A percentile compares a stretch with the other conserved stretches of the same genome.
phyloP scores from a whole-genome alignment of 2,797 vertebrate genomes.

The Rousettus madagascariensis region DNA sequence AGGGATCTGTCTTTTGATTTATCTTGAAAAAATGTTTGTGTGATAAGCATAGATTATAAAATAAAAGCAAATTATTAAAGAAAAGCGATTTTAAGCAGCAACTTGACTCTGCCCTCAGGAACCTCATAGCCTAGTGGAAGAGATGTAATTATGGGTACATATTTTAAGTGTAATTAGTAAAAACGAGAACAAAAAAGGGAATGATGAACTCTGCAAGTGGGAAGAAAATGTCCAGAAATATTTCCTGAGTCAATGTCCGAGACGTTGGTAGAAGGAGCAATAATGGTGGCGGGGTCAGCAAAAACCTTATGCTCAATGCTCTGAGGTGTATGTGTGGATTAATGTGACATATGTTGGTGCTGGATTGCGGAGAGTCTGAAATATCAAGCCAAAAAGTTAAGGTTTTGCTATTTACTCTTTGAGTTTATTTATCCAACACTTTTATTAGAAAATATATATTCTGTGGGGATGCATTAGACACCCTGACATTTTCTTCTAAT shows the following conservation, averaged over 20 bases:
- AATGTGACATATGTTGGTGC: neutral
- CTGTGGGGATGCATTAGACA: neutral
- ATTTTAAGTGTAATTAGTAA: neutral
- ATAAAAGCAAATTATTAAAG: neutral
- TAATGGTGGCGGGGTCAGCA: neutral
- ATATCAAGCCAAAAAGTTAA: neutral
- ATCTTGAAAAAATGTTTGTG: neutral
- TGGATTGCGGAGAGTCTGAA: neutral
- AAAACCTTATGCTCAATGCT: rapidly evolving
- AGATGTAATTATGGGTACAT: neutral
- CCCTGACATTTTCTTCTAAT: neutral
- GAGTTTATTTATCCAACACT: neutral
- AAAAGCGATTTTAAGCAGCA: neutral
- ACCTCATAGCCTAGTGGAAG: neutral
- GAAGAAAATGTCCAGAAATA: neutral
- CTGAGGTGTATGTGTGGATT: neutral
- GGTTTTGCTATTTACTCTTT: neutral
- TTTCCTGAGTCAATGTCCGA: neutral
- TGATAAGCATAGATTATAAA: neutral
- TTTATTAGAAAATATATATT: neutral
- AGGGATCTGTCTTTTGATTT: neutral
- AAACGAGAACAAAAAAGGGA: neutral
- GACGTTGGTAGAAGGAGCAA: neutral
- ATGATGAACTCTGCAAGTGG: neutral
- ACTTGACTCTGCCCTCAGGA: neutral